A percentile compares a stretch with the other conserved stretches of the same genome.
These are phyloP conservation scores for Drosophila melanosoma DNA, from an alignment of 2,888 invertebrate species.

Conservation along the genomic window DNA sequence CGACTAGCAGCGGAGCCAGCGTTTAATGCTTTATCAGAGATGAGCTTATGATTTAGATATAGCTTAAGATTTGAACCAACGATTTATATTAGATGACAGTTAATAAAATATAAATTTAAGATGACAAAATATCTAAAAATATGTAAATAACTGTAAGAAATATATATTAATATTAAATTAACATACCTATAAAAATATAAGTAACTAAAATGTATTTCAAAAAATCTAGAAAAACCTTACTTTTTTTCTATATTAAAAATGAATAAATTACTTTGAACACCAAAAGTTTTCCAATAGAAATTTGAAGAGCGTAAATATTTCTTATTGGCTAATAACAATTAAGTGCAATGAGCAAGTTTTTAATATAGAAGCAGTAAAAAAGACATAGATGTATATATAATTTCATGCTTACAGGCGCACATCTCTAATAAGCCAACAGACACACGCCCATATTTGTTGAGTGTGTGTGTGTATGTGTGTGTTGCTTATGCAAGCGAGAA, in stretches of 20 bases:
- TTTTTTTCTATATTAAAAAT: not conserved
- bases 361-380: not conserved
- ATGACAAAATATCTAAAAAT: not conserved
- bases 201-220: not conserved
- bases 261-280: not conserved
- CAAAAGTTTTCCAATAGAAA: not conserved
- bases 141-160: not conserved
- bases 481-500: slow-evolving; percentile 81
- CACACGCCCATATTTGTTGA: slow-evolving; percentile 52
- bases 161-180: no score
- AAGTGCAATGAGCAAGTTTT: slow-evolving; percentile 5
- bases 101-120: not conserved
- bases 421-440: slow-evolving; percentile 46
- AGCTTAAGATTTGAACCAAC: not conserved
- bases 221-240: not conserved
- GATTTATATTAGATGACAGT: not conserved
- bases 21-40: slow-evolving; percentile 61
- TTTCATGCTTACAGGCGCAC: slow-evolving; percentile 45
- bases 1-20: slow-evolving; percentile 52
- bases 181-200: not conserved
- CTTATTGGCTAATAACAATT: not conserved
- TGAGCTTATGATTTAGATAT: slow-evolving; percentile 40
- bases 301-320: not conserved
- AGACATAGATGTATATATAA: not conserved
- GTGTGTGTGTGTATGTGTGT: slow-evolving; percentile 53